Base-by-base conservation (phyloP, 2,888 invertebrate genomes). In the Lasioglossum zephyrum region DNA sequence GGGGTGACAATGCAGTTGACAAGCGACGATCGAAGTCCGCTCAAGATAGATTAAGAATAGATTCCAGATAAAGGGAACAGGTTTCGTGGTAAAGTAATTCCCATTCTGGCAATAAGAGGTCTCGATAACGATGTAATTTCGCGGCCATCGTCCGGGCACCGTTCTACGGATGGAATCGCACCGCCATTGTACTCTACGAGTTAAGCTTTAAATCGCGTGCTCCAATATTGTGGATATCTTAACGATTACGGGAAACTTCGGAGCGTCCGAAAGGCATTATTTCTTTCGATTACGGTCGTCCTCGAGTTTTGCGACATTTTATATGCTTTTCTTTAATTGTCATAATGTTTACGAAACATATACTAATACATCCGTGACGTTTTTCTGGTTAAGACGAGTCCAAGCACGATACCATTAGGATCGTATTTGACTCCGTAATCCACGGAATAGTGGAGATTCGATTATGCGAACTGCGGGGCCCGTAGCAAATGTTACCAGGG, bases 171-270 rank as follows among this genome's bases (percentile, higher is more conserved):
- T 53, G 44, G 77, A 78, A 86, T 77, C 66, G 70, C 63, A 57
- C 44, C 69, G 66, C 44, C 69, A 81, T 88, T 87, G 79, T 82
- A 63, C 76, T 60, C 31, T 2, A 31, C 41, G 31, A 63, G 57
- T 26, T 87, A 80, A 84, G 82, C 74, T 78, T 39, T 66, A 77
- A 70, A 86, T 90, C 76, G 88, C 86, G 88, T 87, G 87, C 41
- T 41, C 22, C 60, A 72, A 73, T 84, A 82, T 82, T 79, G 82
- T 75, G 69, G 74, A 69, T 79, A 81, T 74, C 79, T 60, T 84
- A 44, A 31, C 57, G 57, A 44, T 77, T 69, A n/a, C 13, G 26
- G 77, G 75, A 75, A 81, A 81, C 79, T n/a, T 22, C 26, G 2
- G 18, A 57, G 3, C 57, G 18, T 6, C 39, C 8, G 26, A 16